These are phyloP conservation scores for Sparus aurata DNA, from an alignment of 2,797 vertebrate genomes.

Conservation along the genomic window DNA sequence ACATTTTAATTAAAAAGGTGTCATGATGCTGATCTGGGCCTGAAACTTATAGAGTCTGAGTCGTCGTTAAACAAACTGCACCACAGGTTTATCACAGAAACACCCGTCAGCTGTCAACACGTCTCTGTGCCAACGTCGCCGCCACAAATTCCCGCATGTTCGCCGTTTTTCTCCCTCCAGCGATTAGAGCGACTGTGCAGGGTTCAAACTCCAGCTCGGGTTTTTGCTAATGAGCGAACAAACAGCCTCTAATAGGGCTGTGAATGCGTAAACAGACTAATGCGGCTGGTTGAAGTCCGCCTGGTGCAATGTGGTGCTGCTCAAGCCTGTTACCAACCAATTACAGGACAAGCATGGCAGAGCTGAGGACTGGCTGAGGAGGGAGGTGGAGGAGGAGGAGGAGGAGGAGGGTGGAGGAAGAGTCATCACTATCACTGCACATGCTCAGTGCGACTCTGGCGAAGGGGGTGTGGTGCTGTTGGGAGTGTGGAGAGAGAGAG, in stretches of 20 bases:
- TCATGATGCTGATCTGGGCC: constrained; percentile 5
- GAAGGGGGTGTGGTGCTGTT: constrained; percentile 64
- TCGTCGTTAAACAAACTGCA: constrained; percentile 32
- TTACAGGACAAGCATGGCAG: constrained; percentile 63
- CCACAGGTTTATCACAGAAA: constrained; percentile 7
- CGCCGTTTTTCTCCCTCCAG: constrained; percentile 21
- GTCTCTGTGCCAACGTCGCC: neutral
- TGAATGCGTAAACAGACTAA: constrained; percentile 66
- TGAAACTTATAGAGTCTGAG: neutral
- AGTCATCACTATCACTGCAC: constrained; percentile 55
- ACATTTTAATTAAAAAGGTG: neutral
- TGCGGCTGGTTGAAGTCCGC: constrained; percentile 63
- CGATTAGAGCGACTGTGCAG: constrained; percentile 49
- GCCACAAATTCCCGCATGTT: constrained; percentile 35
- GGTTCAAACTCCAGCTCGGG: constrained; percentile 60
- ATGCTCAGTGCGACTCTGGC: constrained; percentile 66
- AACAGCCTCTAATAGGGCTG: constrained; percentile 66
- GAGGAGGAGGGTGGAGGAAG: constrained; percentile 13
- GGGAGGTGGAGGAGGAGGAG: constrained; percentile 4
- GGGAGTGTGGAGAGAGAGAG: constrained; percentile 22
- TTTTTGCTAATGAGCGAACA: constrained; percentile 59
- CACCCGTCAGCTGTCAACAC: constrained; percentile 12
- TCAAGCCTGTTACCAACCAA: constrained; percentile 67
- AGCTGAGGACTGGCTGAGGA: constrained; percentile 44
- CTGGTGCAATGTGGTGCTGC: constrained; percentile 63